Evolutionary conservation across 2,113 vertebrate species (phyloP), one percentile per base, ranked within the genome.

Genomic region (Arothron firmamentum): DNA sequence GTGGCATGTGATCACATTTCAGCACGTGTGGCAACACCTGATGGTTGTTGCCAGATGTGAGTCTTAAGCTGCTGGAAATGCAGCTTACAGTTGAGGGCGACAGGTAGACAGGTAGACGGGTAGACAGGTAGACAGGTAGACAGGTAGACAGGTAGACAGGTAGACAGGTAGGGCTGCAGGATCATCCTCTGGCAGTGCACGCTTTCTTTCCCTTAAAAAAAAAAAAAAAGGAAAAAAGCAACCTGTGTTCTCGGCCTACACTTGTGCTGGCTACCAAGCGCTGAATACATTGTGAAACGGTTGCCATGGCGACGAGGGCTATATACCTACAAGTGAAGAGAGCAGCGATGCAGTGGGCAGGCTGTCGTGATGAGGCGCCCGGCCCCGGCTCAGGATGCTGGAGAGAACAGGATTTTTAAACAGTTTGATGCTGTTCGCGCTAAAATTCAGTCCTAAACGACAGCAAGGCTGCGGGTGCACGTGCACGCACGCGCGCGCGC

Each of bases 251-350:
- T 58, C 65, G 61, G 81, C 83, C 76, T 81, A 83, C 81, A 82
- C 78, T 69, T 68, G 72, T 60, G 69, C 77, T 61, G 75, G 82
- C 79, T 82, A 80, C 79, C 77, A 76, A 80, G 82, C 78, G 49
- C 69, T 75, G 81, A 75, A 82, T 83, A 84, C 76, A 82, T 87
- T 81, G 81, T 84, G 84, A 78, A 80, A 41, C 18, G 78, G 90
- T 92, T 92, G 81, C 85, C 78, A 90, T 90, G 84, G 88, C 46
- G 79, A 92, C 13, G 70, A 68, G 81, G 88, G 81, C 75, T 78
- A 72, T 89, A 89, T 91, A 89, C 85, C 87, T 89, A 78, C 68
- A 49, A 89, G 83, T 85, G 84, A 75, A 80, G 84, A 79, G 80
- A 75, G 81, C 80, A 68, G 2, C 65, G 81, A 82, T 89, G 88